Evolutionary conservation across 1,140 invertebrate genomes (phyloP).

Genomic region (Maconellicoccus hirsutus): DNA sequence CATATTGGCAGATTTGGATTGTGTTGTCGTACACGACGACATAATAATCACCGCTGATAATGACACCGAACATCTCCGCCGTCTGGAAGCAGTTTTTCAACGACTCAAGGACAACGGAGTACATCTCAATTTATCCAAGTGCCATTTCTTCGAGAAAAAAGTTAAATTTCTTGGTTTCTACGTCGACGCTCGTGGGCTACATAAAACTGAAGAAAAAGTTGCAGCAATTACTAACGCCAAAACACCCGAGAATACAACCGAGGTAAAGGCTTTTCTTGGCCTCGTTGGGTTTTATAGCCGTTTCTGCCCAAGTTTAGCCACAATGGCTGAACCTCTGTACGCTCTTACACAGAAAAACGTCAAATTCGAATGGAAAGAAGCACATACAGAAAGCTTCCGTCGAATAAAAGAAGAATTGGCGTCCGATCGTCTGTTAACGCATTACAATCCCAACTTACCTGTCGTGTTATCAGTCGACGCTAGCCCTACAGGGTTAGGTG

Average conservation of each 20-base stretch:
- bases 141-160: constrained; percentile 19
- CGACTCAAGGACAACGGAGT: background rate
- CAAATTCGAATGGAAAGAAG: constrained; percentile 27
- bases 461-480: constrained; percentile 39
- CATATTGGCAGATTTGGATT: constrained; percentile 31
- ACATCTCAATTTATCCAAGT: constrained; percentile 22
- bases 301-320: constrained; percentile 30
- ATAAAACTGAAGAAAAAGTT: constrained; percentile 27
- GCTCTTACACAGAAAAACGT: constrained; percentile 19
- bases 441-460: constrained; percentile 34
- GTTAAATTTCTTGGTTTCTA: too few relatives aligned
- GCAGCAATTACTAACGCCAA: constrained; percentile 29
- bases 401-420: constrained; percentile 33
- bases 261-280: constrained; percentile 31
- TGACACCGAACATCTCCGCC: constrained; percentile 24
- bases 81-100: background rate
- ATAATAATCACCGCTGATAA: constrained; percentile 32
- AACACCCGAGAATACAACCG: constrained; percentile 22
- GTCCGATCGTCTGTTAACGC: constrained; percentile 26
- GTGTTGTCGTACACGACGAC: constrained; percentile 25
- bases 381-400: constrained; percentile 33
- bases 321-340: constrained; percentile 25
- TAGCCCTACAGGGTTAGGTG: constrained; percentile 37
- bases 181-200: constrained; percentile 28
- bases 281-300: constrained; percentile 33